Conservation (phyloP, 2,888 invertebrate genomes). For the Yponomeuta cagnagella region DNA sequence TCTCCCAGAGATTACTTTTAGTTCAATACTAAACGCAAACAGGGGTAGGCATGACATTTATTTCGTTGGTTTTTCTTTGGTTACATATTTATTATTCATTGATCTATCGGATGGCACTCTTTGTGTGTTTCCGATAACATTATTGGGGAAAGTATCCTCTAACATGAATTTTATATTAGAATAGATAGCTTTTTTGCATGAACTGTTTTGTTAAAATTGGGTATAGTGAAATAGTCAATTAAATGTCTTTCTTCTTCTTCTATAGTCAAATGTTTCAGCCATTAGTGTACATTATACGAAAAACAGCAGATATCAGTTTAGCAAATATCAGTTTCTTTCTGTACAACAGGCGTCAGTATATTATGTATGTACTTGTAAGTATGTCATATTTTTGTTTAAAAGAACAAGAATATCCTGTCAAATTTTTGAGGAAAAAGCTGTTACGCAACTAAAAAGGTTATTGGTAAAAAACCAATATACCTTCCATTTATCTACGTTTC, state of each 20-base stretch:
- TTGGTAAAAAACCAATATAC: background rate
- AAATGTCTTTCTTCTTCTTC: background rate
- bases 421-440: too few species aligned
- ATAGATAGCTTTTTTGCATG: background rate
- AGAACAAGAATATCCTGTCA: too few species aligned
- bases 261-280: too few species aligned
- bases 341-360: too few species aligned
- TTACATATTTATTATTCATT: slow-evolving; percentile 12
- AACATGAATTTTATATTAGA: background rate
- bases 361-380: too few species aligned
- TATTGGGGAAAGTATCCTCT: background rate
- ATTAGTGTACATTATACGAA: too few species aligned
- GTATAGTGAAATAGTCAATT: background rate
- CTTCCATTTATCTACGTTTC: background rate
- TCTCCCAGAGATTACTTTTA: slow-evolving; percentile 53
- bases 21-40: slow-evolving; percentile 57
- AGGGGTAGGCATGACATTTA: slow-evolving; percentile 41
- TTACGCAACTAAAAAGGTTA: too few species aligned
- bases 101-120: slow-evolving; percentile 5
- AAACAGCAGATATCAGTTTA: too few species aligned
- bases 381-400: too few species aligned
- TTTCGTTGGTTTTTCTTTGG: slow-evolving; percentile 21
- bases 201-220: background rate
- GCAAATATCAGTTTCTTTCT: too few species aligned
- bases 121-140: slow-evolving; percentile 1